Evolutionary conservation across 2,113 vertebrate species (phyloP).

Genomic region (Prinia subflava): DNA sequence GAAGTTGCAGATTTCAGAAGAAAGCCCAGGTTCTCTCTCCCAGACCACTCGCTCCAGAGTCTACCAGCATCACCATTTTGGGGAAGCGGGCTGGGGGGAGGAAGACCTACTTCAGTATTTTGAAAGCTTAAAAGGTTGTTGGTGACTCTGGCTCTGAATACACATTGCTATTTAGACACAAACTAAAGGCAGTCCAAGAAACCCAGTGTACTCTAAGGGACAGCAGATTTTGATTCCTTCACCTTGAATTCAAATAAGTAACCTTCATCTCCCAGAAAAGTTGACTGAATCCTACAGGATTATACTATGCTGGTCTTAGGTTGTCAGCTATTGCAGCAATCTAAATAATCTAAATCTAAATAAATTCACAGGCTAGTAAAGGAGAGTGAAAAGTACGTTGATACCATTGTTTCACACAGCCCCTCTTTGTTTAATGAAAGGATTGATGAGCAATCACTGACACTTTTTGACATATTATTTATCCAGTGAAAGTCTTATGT

Average conservation of each 20-base stretch:
- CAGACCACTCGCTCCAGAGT: neutral
- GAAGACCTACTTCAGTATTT: neutral
- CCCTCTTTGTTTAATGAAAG: neutral
- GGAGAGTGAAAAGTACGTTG: neutral
- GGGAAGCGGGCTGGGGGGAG: rapidly evolving
- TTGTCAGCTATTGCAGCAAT: neutral
- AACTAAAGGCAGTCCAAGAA: neutral
- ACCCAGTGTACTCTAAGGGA: neutral
- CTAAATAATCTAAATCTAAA: neutral
- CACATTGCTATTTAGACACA: neutral
- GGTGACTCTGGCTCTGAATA: neutral
- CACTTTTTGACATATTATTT: neutral
- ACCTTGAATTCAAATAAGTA: neutral
- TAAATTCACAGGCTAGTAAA: neutral
- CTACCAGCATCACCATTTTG: neutral
- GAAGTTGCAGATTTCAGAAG: neutral
- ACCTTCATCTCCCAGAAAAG: neutral
- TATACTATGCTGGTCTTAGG: neutral
- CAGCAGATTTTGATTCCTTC: neutral
- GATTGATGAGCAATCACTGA: neutral
- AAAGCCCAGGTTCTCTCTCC: neutral
- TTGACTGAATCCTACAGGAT: neutral
- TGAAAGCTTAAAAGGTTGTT: neutral
- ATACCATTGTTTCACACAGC: neutral
- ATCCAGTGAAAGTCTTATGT: neutral